Percentiles rank a stretch among this genome's conserved stretches.
phyloP scores from a whole-genome alignment of 2,797 vertebrate genomes.

The Graptemys geographica region DNA sequence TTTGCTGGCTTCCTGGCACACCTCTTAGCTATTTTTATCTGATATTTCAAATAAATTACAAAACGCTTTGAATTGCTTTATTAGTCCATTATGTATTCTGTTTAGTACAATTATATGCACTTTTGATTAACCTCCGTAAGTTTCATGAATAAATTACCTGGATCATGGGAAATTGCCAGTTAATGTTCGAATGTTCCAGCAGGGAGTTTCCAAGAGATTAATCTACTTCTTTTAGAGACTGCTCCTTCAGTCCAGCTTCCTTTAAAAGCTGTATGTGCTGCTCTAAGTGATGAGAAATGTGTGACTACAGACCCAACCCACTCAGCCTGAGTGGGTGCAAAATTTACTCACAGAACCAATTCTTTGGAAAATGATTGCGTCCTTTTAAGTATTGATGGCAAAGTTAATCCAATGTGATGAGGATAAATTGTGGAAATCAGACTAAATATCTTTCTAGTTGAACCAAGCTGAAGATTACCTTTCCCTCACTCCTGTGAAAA shows the following conservation, averaged over 20 bases:
- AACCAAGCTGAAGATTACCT: not conserved
- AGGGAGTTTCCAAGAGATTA: slow-evolving; percentile 72
- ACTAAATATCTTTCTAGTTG: not conserved
- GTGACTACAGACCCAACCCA: slow-evolving; percentile 1
- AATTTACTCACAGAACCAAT: slow-evolving; percentile 53
- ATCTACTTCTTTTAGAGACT: slow-evolving; percentile 57
- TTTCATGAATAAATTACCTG: slow-evolving; percentile 81
- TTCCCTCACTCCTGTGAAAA: not conserved
- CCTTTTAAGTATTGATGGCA: slow-evolving; percentile 51
- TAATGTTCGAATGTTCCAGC: slow-evolving; percentile 66
- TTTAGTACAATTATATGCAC: slow-evolving; percentile 80
- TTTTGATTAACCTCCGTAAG: slow-evolving; percentile 79
- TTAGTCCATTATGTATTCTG: slow-evolving; percentile 79
- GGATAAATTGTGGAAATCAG: slow-evolving; percentile 43
- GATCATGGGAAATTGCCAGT: slow-evolving; percentile 74
- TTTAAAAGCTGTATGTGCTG: slow-evolving; percentile 24
- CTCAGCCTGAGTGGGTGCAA: slow-evolving; percentile 29
- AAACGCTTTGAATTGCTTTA: slow-evolving; percentile 80
- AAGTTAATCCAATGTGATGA: slow-evolving; percentile 21
- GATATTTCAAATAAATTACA: slow-evolving; percentile 81
- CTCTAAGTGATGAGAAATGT: not conserved
- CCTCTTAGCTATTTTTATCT: slow-evolving; percentile 81
- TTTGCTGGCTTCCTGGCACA: slow-evolving; percentile 78
- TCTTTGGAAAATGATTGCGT: slow-evolving; percentile 21
- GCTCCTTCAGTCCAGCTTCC: slow-evolving; percentile 30